Percentiles rank a stretch among this genome's conserved stretches.
These are phyloP conservation scores for Helobdella robusta DNA, from an alignment of 2,888 invertebrate genomes.

Conservation along the genomic window DNA sequence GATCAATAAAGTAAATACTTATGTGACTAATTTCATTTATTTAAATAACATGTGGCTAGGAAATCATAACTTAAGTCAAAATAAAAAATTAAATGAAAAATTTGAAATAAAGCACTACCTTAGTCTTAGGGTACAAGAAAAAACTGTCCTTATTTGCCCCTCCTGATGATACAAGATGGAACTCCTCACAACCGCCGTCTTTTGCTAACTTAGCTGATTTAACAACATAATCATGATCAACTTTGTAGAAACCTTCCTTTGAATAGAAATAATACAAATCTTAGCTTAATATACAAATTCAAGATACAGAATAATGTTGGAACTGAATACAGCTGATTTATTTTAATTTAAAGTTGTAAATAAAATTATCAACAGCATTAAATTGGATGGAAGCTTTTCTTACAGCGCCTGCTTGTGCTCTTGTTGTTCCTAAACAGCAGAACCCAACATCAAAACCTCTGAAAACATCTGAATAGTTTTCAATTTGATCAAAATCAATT, in stretches of 20 bases:
- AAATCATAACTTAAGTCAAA: not conserved
- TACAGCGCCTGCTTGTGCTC: slow-evolving; percentile 51
- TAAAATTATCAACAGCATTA: not conserved
- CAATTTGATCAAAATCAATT: slow-evolving; percentile 53
- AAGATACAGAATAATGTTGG: not conserved
- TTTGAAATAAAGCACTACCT: slow-evolving; percentile 41
- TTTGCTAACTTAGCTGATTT: slow-evolving; percentile 51
- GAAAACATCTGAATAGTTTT: slow-evolving; percentile 49
- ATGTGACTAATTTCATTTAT: not conserved
- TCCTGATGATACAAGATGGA: slow-evolving; percentile 50
- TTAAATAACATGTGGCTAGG: not conserved
- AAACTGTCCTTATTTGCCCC: slow-evolving; percentile 52
- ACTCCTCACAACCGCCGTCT: slow-evolving; percentile 50
- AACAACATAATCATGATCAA: slow-evolving; percentile 54
- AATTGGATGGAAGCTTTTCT: no score
- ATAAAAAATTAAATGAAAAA: not conserved
- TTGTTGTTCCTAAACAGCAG: slow-evolving; percentile 53
- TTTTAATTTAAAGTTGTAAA: not conserved
- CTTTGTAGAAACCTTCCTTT: slow-evolving; percentile 50
- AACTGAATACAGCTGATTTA: not conserved
- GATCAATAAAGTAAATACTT: not conserved
- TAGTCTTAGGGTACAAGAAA: slow-evolving; percentile 51
- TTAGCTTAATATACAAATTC: not conserved
- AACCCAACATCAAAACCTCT: slow-evolving; percentile 51
- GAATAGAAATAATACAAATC: no score